These are phyloP conservation scores for Cepphus grylle DNA, from an alignment of 2,113 vertebrate species.

Conservation along the genomic window DNA sequence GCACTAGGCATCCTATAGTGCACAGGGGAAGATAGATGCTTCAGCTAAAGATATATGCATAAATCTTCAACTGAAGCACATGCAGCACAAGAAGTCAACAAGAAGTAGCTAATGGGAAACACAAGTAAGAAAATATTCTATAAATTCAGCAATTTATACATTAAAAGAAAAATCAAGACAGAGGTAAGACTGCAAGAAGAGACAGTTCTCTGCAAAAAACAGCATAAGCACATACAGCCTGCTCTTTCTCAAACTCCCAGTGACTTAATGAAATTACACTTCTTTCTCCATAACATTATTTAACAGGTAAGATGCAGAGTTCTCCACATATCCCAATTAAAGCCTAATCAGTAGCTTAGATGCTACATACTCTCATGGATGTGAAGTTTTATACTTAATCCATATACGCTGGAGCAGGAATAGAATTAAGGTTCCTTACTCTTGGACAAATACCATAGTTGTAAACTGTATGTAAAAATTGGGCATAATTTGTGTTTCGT, in stretches of 20 bases:
- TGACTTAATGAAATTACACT: not conserved
- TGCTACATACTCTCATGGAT: not conserved
- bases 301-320: not conserved
- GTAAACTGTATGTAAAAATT: not conserved
- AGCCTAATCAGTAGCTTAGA: not conserved
- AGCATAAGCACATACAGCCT: not conserved
- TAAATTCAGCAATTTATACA: not conserved
- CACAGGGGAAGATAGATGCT: not conserved
- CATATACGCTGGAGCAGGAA: not conserved
- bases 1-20: not conserved
- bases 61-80: not conserved
- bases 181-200: not conserved
- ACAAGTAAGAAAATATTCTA: not conserved
- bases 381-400: not conserved
- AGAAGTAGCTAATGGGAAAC: not conserved
- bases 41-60: not conserved
- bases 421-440: not conserved
- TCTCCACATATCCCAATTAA: not conserved
- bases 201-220: not conserved
- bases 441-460: not conserved
- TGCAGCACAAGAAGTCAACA: not conserved
- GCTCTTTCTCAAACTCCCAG: not conserved
- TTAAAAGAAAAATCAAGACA: not conserved
- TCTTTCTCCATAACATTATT: not conserved
- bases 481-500: not conserved